Conservation (phyloP, 2,113 vertebrate species). For the Macquaria australasica region DNA sequence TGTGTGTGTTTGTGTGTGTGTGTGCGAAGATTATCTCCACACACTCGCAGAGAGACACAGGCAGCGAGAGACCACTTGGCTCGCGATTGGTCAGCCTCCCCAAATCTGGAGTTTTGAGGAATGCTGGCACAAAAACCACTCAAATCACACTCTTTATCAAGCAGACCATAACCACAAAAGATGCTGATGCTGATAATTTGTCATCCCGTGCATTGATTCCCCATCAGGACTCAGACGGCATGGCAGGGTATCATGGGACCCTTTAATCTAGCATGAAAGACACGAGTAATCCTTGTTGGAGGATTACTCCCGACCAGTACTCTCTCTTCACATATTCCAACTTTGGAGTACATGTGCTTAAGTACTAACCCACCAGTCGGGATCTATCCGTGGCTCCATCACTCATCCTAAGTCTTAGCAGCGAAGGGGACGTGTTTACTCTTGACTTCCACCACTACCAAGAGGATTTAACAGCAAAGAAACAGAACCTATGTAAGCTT, state of each 20-base stretch:
- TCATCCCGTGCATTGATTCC: constrained; percentile 54
- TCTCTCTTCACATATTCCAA: constrained; percentile 61
- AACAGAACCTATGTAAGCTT: constrained; percentile 50
- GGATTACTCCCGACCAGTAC: constrained; percentile 71
- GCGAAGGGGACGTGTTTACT: constrained; percentile 58
- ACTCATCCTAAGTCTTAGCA: constrained; percentile 65
- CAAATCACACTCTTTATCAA: constrained; percentile 36
- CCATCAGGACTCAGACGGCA: constrained; percentile 40
- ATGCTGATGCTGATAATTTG: constrained; percentile 41
- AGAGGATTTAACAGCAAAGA: constrained; percentile 67
- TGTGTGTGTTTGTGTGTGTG: background rate
- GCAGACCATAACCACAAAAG: constrained; percentile 17
- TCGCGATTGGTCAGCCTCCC: constrained; percentile 44
- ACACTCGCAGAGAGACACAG: constrained; percentile 38
- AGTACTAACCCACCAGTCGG: constrained; percentile 66
- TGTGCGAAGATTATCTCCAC: constrained; percentile 57
- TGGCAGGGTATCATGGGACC: constrained; percentile 59
- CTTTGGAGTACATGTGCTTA: constrained; percentile 62
- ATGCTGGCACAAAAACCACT: background rate
- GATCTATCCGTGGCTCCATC: constrained; percentile 45
- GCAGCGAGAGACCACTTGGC: constrained; percentile 27
- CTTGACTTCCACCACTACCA: constrained; percentile 41
- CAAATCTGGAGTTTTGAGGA: constrained; percentile 29
- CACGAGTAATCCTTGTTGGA: constrained; percentile 75
- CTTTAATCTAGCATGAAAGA: constrained; percentile 78